Evolutionary conservation across 2,113 vertebrate genomes (phyloP), one percentile per base, ranked within the genome.

Genomic region (Beaufortia kweichowensis): DNA sequence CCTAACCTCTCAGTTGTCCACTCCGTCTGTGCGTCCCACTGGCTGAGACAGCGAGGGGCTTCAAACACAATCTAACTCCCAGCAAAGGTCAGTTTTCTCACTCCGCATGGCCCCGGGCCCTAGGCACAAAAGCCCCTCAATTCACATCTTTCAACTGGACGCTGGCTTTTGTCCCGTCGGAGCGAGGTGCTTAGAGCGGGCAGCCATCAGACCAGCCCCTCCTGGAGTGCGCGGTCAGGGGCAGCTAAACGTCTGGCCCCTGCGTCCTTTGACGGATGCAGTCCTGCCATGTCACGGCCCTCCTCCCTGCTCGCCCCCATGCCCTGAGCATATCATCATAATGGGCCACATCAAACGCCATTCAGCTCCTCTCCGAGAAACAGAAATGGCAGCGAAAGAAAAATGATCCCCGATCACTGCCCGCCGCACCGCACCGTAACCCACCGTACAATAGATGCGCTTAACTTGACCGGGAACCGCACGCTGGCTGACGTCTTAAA

Each of bases 71-170:
- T 90, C 86, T 77, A 80, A 86, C 85, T 87, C 85, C 85, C 83
- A 23, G 69, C 46, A 88, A 84, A 83, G 83, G 89, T 88, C 89
- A 92, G 87, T 87, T 81, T 90, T 93, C 84, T 88, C 86, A 87
- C 85, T 89, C 89, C 53, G 28, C 80, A 84, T 89, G 84, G 85
- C 74, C 87, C 87, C 88, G 77, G 68, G 90, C 88, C 89, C 86
- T 81, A 77, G 6, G 11, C 86, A 84, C 86, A 89, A 91, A 91
- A 90, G 89, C 88, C 81, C 68, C 87, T 85, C 89, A 90, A 92
- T 93, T 92, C 90, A 91, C 92, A 90, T 93, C 90, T 91, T 93
- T 93, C 90, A 92, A 89, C 87, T 83, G 82, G 85, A 83, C 89
- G 82, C 78, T 76, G 15, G 85, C 90, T 86, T 91, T 93, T 94